Percentiles rank a stretch among this genome's conserved stretches.
phyloP scores from a whole-genome alignment of 2,113 vertebrate species.

The Osmerus mordax region DNA sequence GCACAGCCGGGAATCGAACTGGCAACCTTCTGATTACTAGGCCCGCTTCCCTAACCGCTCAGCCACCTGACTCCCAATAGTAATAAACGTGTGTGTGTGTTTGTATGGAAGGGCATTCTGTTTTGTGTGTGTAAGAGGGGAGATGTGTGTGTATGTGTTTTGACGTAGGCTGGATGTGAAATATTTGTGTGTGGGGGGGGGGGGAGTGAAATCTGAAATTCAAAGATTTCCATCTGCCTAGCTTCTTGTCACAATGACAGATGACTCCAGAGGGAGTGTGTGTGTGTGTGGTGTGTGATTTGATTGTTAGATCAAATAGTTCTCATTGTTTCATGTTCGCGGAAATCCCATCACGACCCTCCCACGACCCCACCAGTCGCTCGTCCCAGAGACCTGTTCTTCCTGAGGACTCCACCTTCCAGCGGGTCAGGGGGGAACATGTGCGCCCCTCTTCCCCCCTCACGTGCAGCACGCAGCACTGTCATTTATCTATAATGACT shows the following conservation, averaged over 20 bases:
- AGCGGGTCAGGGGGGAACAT: not conserved
- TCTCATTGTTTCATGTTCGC: constrained; percentile 64
- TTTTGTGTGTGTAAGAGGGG: not conserved
- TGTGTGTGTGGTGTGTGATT: constrained; percentile 11
- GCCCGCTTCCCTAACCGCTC: no score
- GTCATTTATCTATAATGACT: constrained; percentile 96
- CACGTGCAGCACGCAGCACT: constrained; percentile 20
- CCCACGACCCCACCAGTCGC: not conserved
- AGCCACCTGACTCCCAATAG: no score
- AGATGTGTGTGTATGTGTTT: constrained; percentile 16
- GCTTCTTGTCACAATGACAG: not conserved
- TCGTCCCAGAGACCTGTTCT: not conserved
- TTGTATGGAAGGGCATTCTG: no score
- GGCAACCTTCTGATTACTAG: no score
- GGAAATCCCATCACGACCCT: not conserved
- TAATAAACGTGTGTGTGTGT: no score
- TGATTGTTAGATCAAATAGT: not conserved
- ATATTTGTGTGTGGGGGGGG: no score
- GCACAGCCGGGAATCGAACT: no score
- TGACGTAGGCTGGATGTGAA: no score
- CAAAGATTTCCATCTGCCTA: not conserved
- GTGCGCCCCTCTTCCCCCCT: not conserved
- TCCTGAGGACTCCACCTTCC: not conserved
- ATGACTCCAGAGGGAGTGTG: not conserved
- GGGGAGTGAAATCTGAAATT: no score